Conservation (phyloP, 2,113 vertebrate genomes). For the Passer domesticus region DNA sequence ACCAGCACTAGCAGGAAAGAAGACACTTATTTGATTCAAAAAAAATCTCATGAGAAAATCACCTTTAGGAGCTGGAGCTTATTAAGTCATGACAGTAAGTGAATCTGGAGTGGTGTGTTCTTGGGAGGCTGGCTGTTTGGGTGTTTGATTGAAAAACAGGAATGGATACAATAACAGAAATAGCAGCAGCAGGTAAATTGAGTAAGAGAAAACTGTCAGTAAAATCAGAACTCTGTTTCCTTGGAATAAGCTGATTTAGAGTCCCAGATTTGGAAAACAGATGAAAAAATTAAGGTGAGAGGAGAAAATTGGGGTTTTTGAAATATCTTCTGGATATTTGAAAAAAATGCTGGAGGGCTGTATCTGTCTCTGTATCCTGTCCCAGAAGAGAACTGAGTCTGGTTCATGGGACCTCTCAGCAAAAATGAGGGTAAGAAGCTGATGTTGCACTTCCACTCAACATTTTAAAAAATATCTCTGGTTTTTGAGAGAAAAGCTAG, state of each 20-base stretch:
- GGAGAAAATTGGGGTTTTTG: background rate
- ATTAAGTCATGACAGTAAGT: background rate
- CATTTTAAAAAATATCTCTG: background rate
- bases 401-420: background rate
- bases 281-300: background rate
- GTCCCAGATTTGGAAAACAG: background rate
- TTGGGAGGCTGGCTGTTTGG: background rate
- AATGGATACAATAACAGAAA: background rate
- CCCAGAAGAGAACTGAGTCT: background rate
- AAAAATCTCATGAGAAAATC: background rate
- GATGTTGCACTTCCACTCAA: background rate
- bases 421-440: background rate
- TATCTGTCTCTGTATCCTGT: background rate
- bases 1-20: background rate
- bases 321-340: background rate
- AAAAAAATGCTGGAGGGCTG: background rate
- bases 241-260: background rate
- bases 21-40: slow-evolving; percentile 3
- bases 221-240: background rate
- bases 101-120: background rate
- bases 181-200: background rate
- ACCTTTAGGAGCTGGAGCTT: background rate
- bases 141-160: background rate
- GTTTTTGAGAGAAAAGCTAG: background rate
- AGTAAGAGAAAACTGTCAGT: background rate